Percentiles rank a stretch among this genome's conserved stretches.
phyloP scores from a whole-genome alignment of 2,113 vertebrate genomes.

The Pan troglodytes region NHGRI_mPanTro3-v2.1_pri NC_086015.1:146545501-146546000 shows the following conservation, averaged over 20 bases:
- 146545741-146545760: neutral
- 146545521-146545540: neutral
- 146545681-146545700: constrained; percentile 9
- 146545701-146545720: neutral
- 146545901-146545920: neutral
- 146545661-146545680: neutral
- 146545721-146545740: neutral
- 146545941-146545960: neutral
- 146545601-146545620: neutral
- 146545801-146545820: neutral
- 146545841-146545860: neutral
- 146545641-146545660: constrained; percentile 50
- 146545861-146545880: neutral
- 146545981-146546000: neutral
- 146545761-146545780: neutral
- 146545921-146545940: neutral
- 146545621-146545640: neutral
- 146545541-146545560: constrained; percentile 42
- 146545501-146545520: constrained; percentile 25
- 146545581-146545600: constrained; percentile 34
- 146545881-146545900: neutral
- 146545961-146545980: neutral
- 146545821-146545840: neutral
- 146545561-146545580: neutral
- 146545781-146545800: neutral